phyloP scores from a whole-genome alignment of 1,140 invertebrate species.

The Trinorchestia longiramus region DNA sequence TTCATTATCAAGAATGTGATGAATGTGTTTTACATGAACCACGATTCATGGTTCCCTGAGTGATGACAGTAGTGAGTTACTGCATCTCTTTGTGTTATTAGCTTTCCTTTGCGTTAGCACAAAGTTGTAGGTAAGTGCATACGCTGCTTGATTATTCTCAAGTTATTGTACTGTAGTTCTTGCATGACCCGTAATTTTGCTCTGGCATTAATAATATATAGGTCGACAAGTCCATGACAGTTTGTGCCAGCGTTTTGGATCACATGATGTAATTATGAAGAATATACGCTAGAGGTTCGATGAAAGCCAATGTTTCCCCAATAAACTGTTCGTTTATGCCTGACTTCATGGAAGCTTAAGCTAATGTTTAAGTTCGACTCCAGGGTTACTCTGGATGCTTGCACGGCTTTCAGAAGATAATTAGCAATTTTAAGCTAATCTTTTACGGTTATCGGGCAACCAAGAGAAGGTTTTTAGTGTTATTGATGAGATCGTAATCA shows the following conservation, averaged over 20 bases:
- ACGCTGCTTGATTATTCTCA: no score
- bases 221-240: not conserved
- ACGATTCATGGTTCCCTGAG: not conserved
- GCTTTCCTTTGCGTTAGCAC: not conserved
- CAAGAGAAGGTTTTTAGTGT: not conserved
- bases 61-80: not conserved
- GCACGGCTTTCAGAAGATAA: not conserved
- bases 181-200: not conserved
- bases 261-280: not conserved
- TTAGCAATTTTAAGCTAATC: not conserved
- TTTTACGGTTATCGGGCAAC: not conserved
- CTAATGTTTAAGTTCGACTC: not conserved
- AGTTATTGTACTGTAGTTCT: not conserved
- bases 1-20: not conserved
- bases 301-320: not conserved
- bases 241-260: not conserved
- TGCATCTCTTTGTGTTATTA: not conserved
- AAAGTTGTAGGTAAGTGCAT: not conserved
- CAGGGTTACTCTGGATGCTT: not conserved
- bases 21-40: not conserved
- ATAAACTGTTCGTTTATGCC: not conserved
- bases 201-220: not conserved
- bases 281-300: not conserved
- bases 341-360: not conserved
- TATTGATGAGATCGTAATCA: not conserved